Conservation (phyloP, 2,113 vertebrate genomes). For the Sorex fumeus region DNA sequence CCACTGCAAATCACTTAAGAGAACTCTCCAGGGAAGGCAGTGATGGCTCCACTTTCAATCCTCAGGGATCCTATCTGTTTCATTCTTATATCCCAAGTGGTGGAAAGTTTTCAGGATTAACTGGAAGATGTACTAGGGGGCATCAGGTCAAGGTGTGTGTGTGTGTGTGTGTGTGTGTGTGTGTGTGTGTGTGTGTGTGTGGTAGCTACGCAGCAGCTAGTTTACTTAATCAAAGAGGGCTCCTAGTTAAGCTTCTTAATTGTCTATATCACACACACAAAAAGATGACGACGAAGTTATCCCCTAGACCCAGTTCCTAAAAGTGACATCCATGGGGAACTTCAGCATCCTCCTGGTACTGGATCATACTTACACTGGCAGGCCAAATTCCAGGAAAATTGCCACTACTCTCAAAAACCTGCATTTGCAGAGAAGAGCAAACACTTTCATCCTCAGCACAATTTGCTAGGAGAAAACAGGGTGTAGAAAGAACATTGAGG, state of each 20-base stretch:
- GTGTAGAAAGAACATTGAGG: fast-evolving
- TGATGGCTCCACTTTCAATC: background rate
- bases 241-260: background rate
- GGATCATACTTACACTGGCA: background rate
- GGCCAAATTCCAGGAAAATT: background rate
- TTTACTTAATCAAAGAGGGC: background rate
- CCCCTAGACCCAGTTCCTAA: background rate
- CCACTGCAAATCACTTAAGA: background rate
- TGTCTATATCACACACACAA: background rate
- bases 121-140: background rate
- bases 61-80: background rate
- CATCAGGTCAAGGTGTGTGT: background rate
- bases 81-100: background rate
- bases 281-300: background rate
- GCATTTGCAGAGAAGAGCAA: too few species aligned
- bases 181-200: background rate
- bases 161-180: background rate
- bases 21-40: background rate
- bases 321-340: background rate
- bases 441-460: background rate
- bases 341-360: background rate
- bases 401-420: background rate
- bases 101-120: background rate
- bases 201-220: background rate
- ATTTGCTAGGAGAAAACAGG: background rate